Percentiles rank a stretch among this genome's conserved stretches.
Evolutionary conservation across 2,888 invertebrate species (phyloP).

Genomic region (Campoplex nolae): DNA sequence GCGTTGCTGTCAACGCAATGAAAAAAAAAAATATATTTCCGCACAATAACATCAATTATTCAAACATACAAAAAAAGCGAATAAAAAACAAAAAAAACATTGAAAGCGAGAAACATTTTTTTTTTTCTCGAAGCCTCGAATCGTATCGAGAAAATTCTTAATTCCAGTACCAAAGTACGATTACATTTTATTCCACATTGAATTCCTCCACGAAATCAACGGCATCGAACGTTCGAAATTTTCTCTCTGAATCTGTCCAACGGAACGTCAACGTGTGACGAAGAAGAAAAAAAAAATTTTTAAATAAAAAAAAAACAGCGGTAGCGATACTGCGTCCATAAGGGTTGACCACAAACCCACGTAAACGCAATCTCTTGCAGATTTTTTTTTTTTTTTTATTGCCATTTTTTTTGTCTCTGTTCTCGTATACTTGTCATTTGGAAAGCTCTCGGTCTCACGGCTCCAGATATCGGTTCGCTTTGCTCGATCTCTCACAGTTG

Average conservation of each 20-base stretch:
- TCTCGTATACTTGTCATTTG: constrained; percentile 53
- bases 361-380: constrained; percentile 43
- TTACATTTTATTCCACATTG: too few species aligned
- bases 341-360: constrained; percentile 52
- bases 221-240: too few species aligned
- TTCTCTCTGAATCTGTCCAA: not conserved
- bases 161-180: not conserved
- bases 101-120: not conserved
- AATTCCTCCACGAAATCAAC: too few species aligned
- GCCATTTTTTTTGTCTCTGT: not conserved
- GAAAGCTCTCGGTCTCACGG: constrained; percentile 55
- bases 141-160: not conserved
- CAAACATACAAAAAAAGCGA: not conserved
- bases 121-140: not conserved
- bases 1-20: not conserved
- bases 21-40: not conserved
- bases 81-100: too few species aligned
- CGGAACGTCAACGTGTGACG: not conserved
- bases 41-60: not conserved
- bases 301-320: not conserved
- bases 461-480: constrained; percentile 51
- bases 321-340: not conserved
- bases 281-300: too few species aligned
- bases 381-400: constrained; percentile 11
- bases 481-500: constrained; percentile 44